Percentiles rank a stretch among this genome's conserved stretches.
phyloP scores from a whole-genome alignment of 2,797 vertebrate species.

The Sitta carolinensis region DNA sequence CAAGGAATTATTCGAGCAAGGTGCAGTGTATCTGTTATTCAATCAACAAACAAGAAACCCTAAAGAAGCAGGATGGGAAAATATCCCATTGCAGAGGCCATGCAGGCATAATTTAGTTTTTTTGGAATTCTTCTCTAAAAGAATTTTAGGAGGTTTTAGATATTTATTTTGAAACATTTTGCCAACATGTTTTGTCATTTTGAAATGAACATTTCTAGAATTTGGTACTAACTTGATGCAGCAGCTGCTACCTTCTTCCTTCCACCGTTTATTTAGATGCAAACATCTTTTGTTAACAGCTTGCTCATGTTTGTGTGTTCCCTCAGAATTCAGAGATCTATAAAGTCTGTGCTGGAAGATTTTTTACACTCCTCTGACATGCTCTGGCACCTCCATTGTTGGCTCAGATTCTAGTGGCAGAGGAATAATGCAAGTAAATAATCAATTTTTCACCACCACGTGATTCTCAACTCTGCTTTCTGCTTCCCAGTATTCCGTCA shows the following conservation, averaged over 20 bases:
- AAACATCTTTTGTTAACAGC: slow-evolving; percentile 3
- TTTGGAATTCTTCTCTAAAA: not conserved
- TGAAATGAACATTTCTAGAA: not conserved
- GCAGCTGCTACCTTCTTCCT: not conserved
- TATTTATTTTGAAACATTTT: not conserved
- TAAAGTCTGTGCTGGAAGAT: not conserved
- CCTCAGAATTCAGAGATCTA: not conserved
- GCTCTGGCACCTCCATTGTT: not conserved
- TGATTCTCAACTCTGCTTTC: not conserved
- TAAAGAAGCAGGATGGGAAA: not conserved
- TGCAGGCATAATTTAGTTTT: not conserved
- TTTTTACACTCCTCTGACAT: not conserved
- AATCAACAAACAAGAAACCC: not conserved
- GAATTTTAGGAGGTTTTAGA: not conserved
- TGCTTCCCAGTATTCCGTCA: not conserved
- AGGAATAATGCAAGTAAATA: slow-evolving; percentile 12
- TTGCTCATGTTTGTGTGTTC: not conserved
- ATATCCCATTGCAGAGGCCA: not conserved
- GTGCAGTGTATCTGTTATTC: not conserved
- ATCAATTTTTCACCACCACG: not conserved
- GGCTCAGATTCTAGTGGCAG: not conserved
- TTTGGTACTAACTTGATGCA: not conserved
- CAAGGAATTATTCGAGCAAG: not conserved
- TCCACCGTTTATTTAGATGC: not conserved
- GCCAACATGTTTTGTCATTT: not conserved